Evolutionary conservation across 2,888 invertebrate genomes (phyloP), one percentile per base, ranked within the genome.

Genomic region (Zaprionus lineosus): DNA sequence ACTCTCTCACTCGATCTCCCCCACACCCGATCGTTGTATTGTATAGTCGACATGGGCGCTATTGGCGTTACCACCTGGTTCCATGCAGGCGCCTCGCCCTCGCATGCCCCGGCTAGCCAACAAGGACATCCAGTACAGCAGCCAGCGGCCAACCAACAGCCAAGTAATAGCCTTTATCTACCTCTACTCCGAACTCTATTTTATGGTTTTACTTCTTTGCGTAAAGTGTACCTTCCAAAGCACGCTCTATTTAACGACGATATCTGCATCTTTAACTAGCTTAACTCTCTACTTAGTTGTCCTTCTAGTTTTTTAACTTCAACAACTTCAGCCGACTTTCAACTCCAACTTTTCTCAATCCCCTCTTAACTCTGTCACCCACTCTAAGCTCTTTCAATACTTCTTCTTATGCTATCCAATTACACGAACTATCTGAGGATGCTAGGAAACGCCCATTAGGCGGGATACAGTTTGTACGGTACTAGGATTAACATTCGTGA

Each of bases 1-100:
- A 24, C 24, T 24, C 24, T 24, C 24, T 12, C 31, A 12, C 19
- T 18, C 21, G n/a, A n/a, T n/a, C 46, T 9, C 9, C 2, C 33
- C 24, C 26, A 21, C 8, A 36, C 51, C 60, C 34, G 36, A 26
- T 37, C 72, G 50, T 40, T 34, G 36, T 52, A 40, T n/a, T 28
- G 9, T 36, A 51, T 74, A 89, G 90, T 86, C 87, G 90, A 89
- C 70, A 84, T 88, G 68, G 86, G 88, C 73, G 87, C 81, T 67
- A 84, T 90, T 65, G 89, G 90, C 85, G 88, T 90, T 40, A 90
- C 90, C 81, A 90, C 90, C 69, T 90, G 90, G 88, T 90, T 88
- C 81, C 90, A 90, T 87, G 87, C 89, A 60, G 90, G 90, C 67
- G 86, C 88, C 47, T 86, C 88, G 71, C 75, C 76, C 24, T 70